Evolutionary conservation across 1,140 invertebrate genomes (phyloP).

Genomic region (Platyscapa corneri): DNA sequence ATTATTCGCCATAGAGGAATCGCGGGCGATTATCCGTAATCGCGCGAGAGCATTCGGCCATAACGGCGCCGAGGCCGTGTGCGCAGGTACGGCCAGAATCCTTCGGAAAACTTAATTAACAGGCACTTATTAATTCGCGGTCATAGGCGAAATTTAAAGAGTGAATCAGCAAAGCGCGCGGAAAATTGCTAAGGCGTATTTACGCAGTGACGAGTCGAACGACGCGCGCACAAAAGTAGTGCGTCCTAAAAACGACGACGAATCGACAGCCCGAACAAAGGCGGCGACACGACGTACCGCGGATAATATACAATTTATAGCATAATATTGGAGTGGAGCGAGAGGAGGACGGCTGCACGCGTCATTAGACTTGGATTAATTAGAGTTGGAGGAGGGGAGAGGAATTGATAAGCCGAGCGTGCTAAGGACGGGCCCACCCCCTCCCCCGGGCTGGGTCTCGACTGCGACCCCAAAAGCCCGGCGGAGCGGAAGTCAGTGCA

Average conservation of each 20-base stretch:
- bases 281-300: too few species aligned
- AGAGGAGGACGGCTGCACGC: too few species aligned
- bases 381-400: background rate
- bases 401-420: background rate
- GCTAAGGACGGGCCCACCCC: background rate
- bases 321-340: background rate
- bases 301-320: too few species aligned
- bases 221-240: too few species aligned
- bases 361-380: constrained; percentile 35
- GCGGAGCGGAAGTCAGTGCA: constrained; percentile 32
- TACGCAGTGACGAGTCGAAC: background rate
- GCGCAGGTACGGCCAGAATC: too few species aligned
- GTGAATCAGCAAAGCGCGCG: background rate
- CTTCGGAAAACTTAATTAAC: too few species aligned
- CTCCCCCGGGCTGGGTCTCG: background rate
- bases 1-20: background rate
- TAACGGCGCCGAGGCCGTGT: too few species aligned
- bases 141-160: background rate
- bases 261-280: background rate
- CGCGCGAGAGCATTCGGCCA: background rate
- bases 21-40: background rate
- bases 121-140: background rate
- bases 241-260: too few species aligned
- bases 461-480: background rate
- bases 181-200: background rate